phyloP scores from a whole-genome alignment of 2,888 invertebrate species.

The Cataglyphis cursor region DNA sequence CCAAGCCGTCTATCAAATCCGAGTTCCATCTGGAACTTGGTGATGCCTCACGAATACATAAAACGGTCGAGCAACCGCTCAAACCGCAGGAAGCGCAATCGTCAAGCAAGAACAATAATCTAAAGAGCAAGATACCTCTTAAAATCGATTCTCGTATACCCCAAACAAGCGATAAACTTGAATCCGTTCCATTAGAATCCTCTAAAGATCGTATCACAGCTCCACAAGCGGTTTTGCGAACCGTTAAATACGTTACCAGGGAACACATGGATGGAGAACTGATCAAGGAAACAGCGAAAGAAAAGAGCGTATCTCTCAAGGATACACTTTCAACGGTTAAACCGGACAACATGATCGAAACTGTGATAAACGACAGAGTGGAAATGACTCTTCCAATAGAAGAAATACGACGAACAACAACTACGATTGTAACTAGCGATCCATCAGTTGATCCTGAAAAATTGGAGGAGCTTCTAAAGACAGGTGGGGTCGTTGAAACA shows the following conservation, averaged over 20 bases:
- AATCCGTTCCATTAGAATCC: conserved; percentile 16
- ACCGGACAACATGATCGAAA: background rate
- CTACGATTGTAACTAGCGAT: conserved; percentile 10
- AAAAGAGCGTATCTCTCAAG: background rate
- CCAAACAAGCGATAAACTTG: conserved; percentile 76
- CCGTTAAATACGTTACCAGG: conserved; percentile 25
- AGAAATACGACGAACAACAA: conserved; percentile 36
- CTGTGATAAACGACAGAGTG: background rate
- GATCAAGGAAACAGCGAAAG: conserved; percentile 1
- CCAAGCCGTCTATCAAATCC: conserved; percentile 81
- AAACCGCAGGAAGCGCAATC: conserved; percentile 58
- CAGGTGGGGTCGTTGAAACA: conserved; percentile 45
- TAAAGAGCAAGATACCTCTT: conserved; percentile 87
- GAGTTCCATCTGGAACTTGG: conserved; percentile 83
- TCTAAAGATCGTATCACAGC: conserved; percentile 1
- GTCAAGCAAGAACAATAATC: conserved; percentile 61
- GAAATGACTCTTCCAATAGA: background rate
- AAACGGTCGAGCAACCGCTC: conserved; percentile 71
- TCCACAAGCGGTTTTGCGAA: conserved; percentile 13
- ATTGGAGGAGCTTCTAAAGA: conserved; percentile 46
- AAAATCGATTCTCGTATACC: conserved; percentile 77
- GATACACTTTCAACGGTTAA: background rate
- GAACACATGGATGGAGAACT: conserved; percentile 32
- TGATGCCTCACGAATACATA: conserved; percentile 73
- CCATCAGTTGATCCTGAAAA: conserved; percentile 37